Evolutionary conservation across 2,113 vertebrate species (phyloP).

Genomic region (Hippocampus guttulatus): DNA sequence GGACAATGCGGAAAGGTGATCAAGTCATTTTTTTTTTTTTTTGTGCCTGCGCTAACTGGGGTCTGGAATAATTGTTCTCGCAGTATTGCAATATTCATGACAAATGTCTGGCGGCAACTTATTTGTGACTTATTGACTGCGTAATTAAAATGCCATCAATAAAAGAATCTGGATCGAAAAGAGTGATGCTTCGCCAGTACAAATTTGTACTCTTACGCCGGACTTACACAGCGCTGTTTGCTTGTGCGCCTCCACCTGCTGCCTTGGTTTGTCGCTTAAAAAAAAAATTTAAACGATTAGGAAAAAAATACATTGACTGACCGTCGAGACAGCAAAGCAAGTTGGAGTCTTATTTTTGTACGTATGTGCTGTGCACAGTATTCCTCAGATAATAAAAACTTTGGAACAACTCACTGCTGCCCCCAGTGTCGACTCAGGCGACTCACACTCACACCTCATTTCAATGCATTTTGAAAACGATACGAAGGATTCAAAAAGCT

Average conservation of each 20-base stretch:
- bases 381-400: conserved; percentile 71
- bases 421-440: background rate
- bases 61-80: too few relatives aligned
- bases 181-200: background rate
- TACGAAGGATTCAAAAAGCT: background rate
- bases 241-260: conserved; percentile 73
- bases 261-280: conserved; percentile 77
- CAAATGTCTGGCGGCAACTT: too few relatives aligned
- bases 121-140: background rate
- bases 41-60: too few relatives aligned
- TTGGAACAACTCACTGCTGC: conserved; percentile 66
- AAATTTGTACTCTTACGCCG: background rate
- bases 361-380: conserved; percentile 95
- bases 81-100: too few relatives aligned
- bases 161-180: background rate
- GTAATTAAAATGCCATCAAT: background rate
- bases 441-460: background rate
- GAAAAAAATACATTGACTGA: background rate
- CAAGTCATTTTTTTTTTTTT: background rate
- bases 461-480: background rate
- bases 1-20: conserved; percentile 15
- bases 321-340: background rate
- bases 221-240: conserved; percentile 35
- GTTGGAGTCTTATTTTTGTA: conserved; percentile 79
- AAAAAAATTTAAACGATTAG: conserved; percentile 57